Base-by-base conservation (phyloP, 2,888 invertebrate genomes). In the Coremacera marginata region DNA sequence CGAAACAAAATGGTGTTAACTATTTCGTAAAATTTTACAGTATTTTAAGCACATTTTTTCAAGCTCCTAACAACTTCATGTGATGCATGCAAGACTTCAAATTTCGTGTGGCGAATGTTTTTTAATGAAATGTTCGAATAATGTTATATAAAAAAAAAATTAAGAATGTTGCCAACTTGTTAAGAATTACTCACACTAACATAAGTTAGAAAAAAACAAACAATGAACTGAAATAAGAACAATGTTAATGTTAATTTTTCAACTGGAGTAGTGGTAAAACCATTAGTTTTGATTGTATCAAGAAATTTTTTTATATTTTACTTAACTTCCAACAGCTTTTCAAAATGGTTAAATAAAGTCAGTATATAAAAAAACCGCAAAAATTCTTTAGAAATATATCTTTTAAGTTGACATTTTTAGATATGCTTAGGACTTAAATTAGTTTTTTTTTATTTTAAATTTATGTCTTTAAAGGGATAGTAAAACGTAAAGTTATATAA, bases 1-100 rank as follows among this genome's bases (percentile, higher is more conserved):
- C 84, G 81, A 84, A 85, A 85, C 86, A 86, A 86, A 85, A 19
- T 3, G n/a, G 8, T 52, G 0, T 14, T 22, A n/a, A 44, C 9
- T 44, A 22, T 9, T 67, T 37, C 27, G 27, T 25, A 14, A 25
- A 31, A 16, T 14, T 52, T 19, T 19, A 5, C 2, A 55, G n/a
- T 5, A 52, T 52, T 65, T 65, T 19, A n/a, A 19, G 8, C 0
- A n/a, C 25, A 16, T 68, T 22, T 14, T 16, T n/a, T 68, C 34
- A 62, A 16, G n/a, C 67, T 68, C 62, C 60, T 37, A 72, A 72
- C 62, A 72, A 72, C 72, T 72, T 72, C 72, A 62, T 37, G 37
- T 60, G 25, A 22, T 22, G n/a, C n/a, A n/a, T n/a, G n/a, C n/a
- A n/a, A n/a, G n/a, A 57, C 57, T 55, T 27, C 22, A 34, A 44